Conservation (phyloP, 2,888 invertebrate genomes). For the Lamellibrachia satsuma region DNA sequence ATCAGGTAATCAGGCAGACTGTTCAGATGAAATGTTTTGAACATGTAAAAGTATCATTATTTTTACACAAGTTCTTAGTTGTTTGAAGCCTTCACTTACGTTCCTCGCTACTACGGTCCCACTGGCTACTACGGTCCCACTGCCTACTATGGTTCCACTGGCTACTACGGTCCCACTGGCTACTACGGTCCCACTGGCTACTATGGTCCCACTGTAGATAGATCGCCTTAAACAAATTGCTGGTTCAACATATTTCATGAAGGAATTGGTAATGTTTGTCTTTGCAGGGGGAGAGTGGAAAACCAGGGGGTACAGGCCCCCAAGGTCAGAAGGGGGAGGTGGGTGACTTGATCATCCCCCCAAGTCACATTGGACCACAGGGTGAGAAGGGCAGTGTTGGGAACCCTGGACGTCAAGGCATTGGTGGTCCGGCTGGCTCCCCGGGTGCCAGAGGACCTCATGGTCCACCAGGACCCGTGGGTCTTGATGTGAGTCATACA, state of each 20-base stretch:
- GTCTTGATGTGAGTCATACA: neutral
- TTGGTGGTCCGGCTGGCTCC: constrained; percentile 32
- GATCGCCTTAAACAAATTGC: neutral
- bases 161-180: no score
- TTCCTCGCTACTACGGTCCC: no score
- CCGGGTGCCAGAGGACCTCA: constrained; percentile 26
- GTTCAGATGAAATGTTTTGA: no score
- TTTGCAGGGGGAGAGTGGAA: constrained; percentile 36
- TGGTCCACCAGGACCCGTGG: constrained; percentile 25
- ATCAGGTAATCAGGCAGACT: no score
- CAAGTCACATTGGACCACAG: constrained; percentile 27
- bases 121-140: no score
- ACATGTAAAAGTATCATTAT: no score
- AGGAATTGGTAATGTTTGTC: neutral
- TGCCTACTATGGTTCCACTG: no score
- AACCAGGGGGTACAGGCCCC: constrained; percentile 35
- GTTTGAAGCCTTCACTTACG: no score
- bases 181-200: no score
- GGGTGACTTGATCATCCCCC: constrained; percentile 41
- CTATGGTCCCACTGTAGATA: no score
- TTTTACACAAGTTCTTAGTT: no score
- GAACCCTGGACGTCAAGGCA: constrained; percentile 27
- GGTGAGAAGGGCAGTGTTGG: constrained; percentile 25
- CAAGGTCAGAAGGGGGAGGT: constrained; percentile 46
- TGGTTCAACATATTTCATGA: neutral